Base-by-base conservation (phyloP, 2,888 invertebrate genomes). In the Xestia c-nigrum region DNA sequence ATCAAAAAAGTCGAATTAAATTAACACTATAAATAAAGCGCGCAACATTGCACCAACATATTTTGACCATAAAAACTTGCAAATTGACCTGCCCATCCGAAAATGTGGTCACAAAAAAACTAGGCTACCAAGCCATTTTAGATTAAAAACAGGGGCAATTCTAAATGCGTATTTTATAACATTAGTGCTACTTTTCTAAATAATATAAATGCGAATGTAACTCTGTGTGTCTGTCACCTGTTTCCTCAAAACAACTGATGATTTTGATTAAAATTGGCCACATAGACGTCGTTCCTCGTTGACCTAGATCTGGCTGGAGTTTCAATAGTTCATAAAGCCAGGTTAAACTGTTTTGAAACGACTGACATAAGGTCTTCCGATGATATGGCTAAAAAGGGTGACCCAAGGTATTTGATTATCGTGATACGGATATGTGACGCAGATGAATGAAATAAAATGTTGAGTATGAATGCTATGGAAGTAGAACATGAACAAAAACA, bases 1-100 rank as follows among this genome's bases (percentile, higher is more conserved):
- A 46, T 43, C 12, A 40, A 14, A n/a, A 59, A 38, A 73, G 0
- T 10, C 10, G 16, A 50, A 72, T 50, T 40, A 14, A 57, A 66
- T 75, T 14, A 24, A 46, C 46, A n/a, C 43, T 12, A 5, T 57
- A 74, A 52, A 75, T 52, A 5, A 43, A 19, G 19, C 47, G 40
- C 3, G 16, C 31, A 46, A 31, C 63, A 75, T 75, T 46, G 50
- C 50, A 52, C 43, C 50, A n/a, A 76, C n/a, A 43, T 31, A 59
- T n/a, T 47, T 38, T n/a, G 46, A 64, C 75, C 75, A 75, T 12
- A 75, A 12, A 0, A 24, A 14, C 21, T 55, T 77, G 76, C 43
- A 59, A 76, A 77, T 77, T 24, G 7, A 16, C 19, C 14, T 52
- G 1, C n/a, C 9, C 69, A 69, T 77, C 76, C 38, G 1, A 76